These are phyloP conservation scores for Glandiceps talaboti DNA, from an alignment of 53 echinoderm and acorn worm genomes.

Conservation along the genomic window DNA sequence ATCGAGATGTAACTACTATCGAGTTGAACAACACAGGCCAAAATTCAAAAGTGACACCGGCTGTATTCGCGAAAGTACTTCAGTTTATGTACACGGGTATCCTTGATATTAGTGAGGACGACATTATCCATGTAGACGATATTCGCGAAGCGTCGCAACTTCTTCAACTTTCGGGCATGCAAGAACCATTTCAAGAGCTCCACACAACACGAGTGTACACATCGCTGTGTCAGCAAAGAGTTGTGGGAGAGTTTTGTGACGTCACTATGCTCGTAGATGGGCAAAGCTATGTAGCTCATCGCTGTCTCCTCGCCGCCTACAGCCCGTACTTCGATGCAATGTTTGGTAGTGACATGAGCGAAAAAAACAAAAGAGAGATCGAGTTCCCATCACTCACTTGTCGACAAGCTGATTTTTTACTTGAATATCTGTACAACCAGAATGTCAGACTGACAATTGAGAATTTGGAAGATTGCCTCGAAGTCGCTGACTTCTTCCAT, in stretches of 20 bases:
- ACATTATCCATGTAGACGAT: background rate
- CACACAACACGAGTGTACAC: background rate
- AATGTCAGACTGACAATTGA: background rate
- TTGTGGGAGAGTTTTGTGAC: background rate
- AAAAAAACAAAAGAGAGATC: background rate
- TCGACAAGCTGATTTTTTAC: background rate
- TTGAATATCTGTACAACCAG: background rate
- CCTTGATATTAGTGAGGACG: background rate
- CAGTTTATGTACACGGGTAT: background rate
- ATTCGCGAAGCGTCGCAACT: background rate
- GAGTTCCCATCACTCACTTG: background rate
- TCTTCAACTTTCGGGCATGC: background rate
- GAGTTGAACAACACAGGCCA: background rate
- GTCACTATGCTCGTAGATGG: background rate
- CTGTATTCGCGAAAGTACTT: background rate
- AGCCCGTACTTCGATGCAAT: background rate
- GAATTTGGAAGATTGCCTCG: background rate
- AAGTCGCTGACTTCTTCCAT: background rate
- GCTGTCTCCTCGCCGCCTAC: background rate
- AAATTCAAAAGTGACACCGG: background rate
- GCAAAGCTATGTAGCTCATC: background rate
- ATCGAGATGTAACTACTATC: background rate
- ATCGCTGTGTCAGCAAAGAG: background rate
- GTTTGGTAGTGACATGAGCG: background rate
- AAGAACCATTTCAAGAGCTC: background rate